phyloP scores from a whole-genome alignment of 1,140 invertebrate species.

The Macrobrachium nipponense region DNA sequence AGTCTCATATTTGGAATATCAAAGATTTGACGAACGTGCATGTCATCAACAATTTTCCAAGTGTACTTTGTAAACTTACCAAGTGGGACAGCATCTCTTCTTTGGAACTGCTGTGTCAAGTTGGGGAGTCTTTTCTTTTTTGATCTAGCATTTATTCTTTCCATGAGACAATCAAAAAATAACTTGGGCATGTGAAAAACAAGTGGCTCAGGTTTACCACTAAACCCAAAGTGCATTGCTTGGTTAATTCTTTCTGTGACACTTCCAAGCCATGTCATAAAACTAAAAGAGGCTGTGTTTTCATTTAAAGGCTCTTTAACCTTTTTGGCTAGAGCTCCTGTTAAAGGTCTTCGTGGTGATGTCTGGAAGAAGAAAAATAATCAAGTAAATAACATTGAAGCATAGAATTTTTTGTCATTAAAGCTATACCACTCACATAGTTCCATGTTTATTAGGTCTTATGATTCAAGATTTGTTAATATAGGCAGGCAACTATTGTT shows the following conservation, averaged over 20 bases:
- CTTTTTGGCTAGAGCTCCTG: conserved; percentile 40
- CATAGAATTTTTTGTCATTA: background rate
- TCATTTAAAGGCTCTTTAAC: conserved; percentile 68
- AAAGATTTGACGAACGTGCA: conserved; percentile 83
- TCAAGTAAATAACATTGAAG: background rate
- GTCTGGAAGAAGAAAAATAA: conserved; percentile 25
- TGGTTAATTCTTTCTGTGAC: conserved; percentile 84
- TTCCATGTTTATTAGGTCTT: too few species aligned
- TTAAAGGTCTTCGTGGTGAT: conserved; percentile 44
- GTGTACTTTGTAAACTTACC: conserved; percentile 81
- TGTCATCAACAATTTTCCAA: conserved; percentile 81
- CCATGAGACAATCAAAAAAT: conserved; percentile 80
- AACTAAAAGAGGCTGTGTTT: conserved; percentile 70
- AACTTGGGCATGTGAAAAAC: conserved; percentile 79
- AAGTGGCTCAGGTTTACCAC: conserved; percentile 78
- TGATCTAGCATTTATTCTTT: conserved; percentile 76
- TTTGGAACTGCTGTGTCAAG: conserved; percentile 72
- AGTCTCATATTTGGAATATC: conserved; percentile 77
- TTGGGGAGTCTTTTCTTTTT: conserved; percentile 80
- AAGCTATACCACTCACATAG: background rate
- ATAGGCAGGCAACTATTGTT: too few species aligned
- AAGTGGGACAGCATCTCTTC: conserved; percentile 76
- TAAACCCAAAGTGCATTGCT: conserved; percentile 82
- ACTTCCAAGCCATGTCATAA: conserved; percentile 79
- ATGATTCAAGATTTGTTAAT: too few species aligned